Conservation (phyloP, 2,888 invertebrate genomes). For the Tenthredo scrophulariae region DNA sequence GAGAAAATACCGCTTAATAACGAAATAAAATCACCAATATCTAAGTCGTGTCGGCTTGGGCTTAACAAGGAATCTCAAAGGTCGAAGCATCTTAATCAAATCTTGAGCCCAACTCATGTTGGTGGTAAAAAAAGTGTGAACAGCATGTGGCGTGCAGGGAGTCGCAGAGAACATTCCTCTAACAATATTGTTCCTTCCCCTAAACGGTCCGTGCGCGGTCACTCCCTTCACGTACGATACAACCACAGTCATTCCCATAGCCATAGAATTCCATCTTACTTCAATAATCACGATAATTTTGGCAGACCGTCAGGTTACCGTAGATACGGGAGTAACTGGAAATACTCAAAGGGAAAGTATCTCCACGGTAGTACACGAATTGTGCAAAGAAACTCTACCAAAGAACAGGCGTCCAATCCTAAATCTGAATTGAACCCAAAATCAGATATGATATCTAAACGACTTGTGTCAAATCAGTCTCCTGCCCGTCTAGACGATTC, state of each 20-base stretch:
- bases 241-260: conserved; percentile 11
- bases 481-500: not conserved
- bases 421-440: not conserved
- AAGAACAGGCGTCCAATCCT: not conserved
- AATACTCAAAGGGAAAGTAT: conserved; percentile 4
- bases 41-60: not conserved
- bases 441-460: not conserved
- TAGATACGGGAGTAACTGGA: not conserved
- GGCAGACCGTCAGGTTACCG: conserved; percentile 28
- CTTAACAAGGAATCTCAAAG: not conserved
- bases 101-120: not conserved
- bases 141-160: conserved; percentile 18
- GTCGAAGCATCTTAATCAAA: conserved; percentile 2
- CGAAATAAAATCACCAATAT: conserved; percentile 8
- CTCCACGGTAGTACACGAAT: not conserved
- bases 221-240: conserved; percentile 17
- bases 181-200: not conserved
- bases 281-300: conserved; percentile 43
- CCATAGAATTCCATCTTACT: conserved; percentile 25
- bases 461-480: not conserved
- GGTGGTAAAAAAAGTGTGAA: conserved; percentile 19
- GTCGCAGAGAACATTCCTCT: conserved; percentile 3
- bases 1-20: conserved; percentile 14
- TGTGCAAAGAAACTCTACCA: not conserved
- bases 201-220: conserved; percentile 25